Evolutionary conservation across 2,113 vertebrate species (phyloP), one percentile per base, ranked within the genome.

Genomic region (Cebidichthys violaceus): DNA sequence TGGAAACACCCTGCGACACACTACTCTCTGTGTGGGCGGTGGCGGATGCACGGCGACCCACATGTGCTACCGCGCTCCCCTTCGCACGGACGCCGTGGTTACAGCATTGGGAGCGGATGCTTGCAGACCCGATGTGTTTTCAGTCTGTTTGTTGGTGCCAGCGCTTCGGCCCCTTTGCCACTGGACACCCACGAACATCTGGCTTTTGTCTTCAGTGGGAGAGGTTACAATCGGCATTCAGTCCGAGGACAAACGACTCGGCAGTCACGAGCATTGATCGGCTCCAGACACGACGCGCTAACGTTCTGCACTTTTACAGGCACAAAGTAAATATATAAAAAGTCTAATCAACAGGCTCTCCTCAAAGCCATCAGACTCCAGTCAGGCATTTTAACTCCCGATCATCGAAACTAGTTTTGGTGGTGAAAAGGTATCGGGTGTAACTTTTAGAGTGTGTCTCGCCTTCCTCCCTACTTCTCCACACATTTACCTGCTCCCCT

Each of bases 1-100:
- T 22, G 35, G 6, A 59, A 77, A 80, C 77, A 47, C 52, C 61
- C 57, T 61, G 41, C 24, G 29, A 13, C 6, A 67, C 71, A 70
- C 67, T 3, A 0, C 24, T 24, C 3, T 39, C 14, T 59, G 10
- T 74, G 33, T 33, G 33, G 33, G 33, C 6, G n/a, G n/a, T n/a
- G n/a, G n/a, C n/a, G n/a, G n/a, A n/a, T n/a, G n/a, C n/a, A n/a
- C n/a, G n/a, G n/a, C n/a, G n/a, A n/a, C n/a, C n/a, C n/a, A n/a
- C 4, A 65, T 55, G 5, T 69, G 55, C 59, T 11, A 22, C 52
- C 41, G 47, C 14, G n/a, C 47, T 31, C n/a, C 22, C n/a, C 24
- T 17, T n/a, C 41, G 37, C 52, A 41, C 35, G 24, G 15, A 39
- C 3, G 9, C 13, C 13, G 5, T 20, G 20, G 20, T 52, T 52